Evolutionary conservation across 1,140 invertebrate genomes (phyloP).

Genomic region (Drosophila chauvacae): DNA sequence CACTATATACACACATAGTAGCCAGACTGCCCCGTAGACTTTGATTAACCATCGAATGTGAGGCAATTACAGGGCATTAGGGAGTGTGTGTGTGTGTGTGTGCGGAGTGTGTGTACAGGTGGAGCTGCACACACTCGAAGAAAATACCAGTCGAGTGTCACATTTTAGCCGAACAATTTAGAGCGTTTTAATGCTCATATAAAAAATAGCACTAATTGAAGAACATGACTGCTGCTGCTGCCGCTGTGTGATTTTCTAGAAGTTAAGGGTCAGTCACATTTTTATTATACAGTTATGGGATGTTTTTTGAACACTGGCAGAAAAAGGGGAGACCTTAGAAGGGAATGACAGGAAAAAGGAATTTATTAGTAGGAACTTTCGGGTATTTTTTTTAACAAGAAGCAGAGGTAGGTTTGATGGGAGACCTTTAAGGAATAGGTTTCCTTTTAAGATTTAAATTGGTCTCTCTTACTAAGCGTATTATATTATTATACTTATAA

Average conservation of each 20-base stretch:
- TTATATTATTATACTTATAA: not conserved
- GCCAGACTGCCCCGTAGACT: constrained; percentile 19
- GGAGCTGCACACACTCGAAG: not conserved
- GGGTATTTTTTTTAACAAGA: not conserved
- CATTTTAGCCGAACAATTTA: not conserved
- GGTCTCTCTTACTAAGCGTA: not conserved
- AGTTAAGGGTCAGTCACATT: not conserved
- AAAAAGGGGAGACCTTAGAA: not conserved
- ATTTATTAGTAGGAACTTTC: not conserved
- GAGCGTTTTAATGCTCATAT: not conserved
- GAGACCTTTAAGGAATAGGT: not conserved
- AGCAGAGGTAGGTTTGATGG: not conserved
- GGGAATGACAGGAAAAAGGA: not conserved
- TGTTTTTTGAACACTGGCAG: not conserved
- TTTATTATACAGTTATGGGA: constrained; percentile 1
- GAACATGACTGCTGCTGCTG: not conserved
- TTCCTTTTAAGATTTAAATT: no score
- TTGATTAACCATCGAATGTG: constrained; percentile 16
- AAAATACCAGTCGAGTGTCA: constrained; percentile 1
- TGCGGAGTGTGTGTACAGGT: not conserved
- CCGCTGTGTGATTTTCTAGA: not conserved
- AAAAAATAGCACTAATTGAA: not conserved
- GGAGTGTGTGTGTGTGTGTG: not conserved
- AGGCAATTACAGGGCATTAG: not conserved
- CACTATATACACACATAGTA: not conserved